Conservation (phyloP, 2,113 vertebrate species). For the Eurystomus gularis region DNA sequence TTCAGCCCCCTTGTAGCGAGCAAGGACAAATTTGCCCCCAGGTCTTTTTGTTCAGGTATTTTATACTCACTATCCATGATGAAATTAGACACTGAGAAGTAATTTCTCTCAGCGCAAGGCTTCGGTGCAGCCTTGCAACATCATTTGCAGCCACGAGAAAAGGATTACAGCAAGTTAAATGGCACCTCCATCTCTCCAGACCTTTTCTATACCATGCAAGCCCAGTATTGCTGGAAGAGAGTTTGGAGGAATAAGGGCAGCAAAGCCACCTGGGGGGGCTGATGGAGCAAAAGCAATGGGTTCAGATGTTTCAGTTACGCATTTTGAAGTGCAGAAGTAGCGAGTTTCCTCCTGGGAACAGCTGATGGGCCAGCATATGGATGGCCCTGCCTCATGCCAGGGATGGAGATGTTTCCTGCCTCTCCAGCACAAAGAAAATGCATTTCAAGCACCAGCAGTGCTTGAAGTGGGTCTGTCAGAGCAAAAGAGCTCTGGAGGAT, state of each 20-base stretch:
- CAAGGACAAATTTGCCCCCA: not conserved
- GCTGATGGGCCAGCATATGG: not conserved
- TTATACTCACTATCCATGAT: not conserved
- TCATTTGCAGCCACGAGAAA: not conserved
- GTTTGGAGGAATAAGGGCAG: not conserved
- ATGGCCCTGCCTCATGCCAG: not conserved
- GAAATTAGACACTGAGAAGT: not conserved
- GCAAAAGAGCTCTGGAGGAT: not conserved
- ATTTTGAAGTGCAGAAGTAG: not conserved
- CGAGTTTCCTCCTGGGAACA: not conserved
- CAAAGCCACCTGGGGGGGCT: not conserved
- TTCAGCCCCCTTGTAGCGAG: not conserved
- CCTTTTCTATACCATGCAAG: fast-evolving
- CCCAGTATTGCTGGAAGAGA: not conserved
- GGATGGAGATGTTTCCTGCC: not conserved
- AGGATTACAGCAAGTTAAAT: not conserved
- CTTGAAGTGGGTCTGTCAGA: not conserved
- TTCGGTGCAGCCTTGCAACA: not conserved
- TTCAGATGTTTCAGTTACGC: not conserved
- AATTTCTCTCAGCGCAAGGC: not conserved
- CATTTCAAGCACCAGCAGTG: not conserved
- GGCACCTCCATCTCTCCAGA: not conserved
- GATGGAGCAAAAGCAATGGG: not conserved
- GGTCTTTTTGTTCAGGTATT: not conserved
- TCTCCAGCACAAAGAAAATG: not conserved